phyloP scores from a whole-genome alignment of 2,888 invertebrate species.

The Ophion ventricosus region DNA sequence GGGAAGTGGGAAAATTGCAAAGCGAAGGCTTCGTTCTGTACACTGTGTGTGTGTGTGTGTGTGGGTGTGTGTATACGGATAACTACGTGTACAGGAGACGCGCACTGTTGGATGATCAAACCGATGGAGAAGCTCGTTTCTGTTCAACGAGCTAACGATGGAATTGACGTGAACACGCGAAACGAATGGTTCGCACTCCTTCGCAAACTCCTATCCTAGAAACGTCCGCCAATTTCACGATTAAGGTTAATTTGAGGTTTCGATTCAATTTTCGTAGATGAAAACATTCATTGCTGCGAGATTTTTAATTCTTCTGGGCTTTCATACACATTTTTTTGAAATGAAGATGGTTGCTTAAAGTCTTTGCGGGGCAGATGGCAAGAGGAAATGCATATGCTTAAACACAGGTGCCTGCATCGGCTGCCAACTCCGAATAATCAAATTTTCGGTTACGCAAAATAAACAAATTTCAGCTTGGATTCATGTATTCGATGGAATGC shows the following conservation, averaged over 20 bases:
- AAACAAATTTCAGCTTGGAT: too few species aligned
- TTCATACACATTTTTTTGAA: background rate
- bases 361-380: too few species aligned
- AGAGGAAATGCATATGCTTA: too few species aligned
- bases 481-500: too few species aligned
- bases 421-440: too few species aligned
- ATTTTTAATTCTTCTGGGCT: background rate
- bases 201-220: background rate
- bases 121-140: slow-evolving; percentile 4
- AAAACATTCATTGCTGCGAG: background rate
- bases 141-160: background rate
- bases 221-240: background rate
- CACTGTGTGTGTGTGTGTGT: background rate
- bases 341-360: too few species aligned
- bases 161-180: slow-evolving; percentile 31
- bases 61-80: background rate
- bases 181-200: background rate
- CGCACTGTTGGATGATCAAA: background rate
- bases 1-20: slow-evolving; percentile 6
- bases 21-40: slow-evolving; percentile 17
- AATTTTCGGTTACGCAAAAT: too few species aligned
- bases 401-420: too few species aligned
- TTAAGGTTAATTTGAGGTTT: background rate
- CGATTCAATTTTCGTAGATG: background rate
- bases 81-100: background rate